phyloP scores from a whole-genome alignment of 2,797 vertebrate species.

The Macroramphosus scolopax region DNA sequence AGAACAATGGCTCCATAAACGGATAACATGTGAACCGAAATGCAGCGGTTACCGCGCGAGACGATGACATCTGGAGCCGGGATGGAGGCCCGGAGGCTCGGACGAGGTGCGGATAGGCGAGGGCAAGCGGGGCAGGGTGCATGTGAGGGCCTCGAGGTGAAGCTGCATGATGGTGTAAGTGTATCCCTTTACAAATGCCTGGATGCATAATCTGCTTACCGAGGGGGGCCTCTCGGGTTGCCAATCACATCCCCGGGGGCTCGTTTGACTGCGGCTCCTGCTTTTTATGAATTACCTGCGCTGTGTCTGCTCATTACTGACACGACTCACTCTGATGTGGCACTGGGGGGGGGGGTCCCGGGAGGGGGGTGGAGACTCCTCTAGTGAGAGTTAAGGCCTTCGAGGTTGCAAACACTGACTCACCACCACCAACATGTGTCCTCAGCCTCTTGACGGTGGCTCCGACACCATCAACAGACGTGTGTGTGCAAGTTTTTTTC shows the following conservation, averaged over 20 bases:
- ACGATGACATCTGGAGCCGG: slow-evolving; percentile 42
- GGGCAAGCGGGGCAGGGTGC: slow-evolving; percentile 3
- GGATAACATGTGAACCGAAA: slow-evolving; percentile 50
- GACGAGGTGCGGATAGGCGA: slow-evolving; percentile 17
- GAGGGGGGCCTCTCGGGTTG: slow-evolving; percentile 37
- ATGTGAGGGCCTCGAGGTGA: slow-evolving; percentile 9
- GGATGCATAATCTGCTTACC: slow-evolving; percentile 40
- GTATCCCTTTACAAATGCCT: slow-evolving; percentile 32
- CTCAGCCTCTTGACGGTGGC: not conserved
- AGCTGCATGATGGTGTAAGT: slow-evolving; percentile 43
- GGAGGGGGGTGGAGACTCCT: slow-evolving; percentile 23
- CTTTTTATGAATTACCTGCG: slow-evolving; percentile 62
- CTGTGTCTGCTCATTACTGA: slow-evolving; percentile 64
- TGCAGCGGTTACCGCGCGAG: slow-evolving; percentile 34
- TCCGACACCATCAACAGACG: too few relatives aligned
- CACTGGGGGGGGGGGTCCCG: slow-evolving; percentile 27
- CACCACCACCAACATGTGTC: slow-evolving; percentile 23
- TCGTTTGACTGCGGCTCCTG: slow-evolving; percentile 61
- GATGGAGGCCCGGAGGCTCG: slow-evolving; percentile 13
- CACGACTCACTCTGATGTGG: slow-evolving; percentile 51
- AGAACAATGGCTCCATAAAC: slow-evolving; percentile 51
- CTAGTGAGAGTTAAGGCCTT: slow-evolving; percentile 43
- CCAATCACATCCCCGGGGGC: slow-evolving; percentile 54
- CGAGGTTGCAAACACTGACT: slow-evolving; percentile 45
- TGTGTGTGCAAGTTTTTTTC: slow-evolving; percentile 1